phyloP scores from a whole-genome alignment of 2,113 vertebrate genomes.

The Sprattus sprattus region DNA sequence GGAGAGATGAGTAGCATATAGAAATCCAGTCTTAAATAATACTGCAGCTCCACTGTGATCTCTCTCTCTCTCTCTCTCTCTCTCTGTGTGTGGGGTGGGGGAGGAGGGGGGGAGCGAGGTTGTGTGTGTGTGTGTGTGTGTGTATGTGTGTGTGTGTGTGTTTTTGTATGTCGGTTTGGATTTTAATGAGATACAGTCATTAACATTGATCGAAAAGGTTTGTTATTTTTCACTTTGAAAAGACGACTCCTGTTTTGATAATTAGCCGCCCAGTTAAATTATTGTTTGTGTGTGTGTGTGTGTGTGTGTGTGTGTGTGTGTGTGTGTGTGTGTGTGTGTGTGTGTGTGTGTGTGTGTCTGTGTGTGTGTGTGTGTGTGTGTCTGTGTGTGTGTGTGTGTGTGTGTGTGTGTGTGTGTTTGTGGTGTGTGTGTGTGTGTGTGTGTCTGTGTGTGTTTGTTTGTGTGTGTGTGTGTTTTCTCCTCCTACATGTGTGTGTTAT shows the following conservation, averaged over 20 bases:
- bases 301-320: slow-evolving; percentile 45
- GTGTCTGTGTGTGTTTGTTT: slow-evolving; percentile 46
- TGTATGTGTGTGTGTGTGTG: neutral
- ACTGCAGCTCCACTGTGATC: neutral
- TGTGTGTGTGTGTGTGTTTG: slow-evolving; percentile 43
- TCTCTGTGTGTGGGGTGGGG: slow-evolving; percentile 13
- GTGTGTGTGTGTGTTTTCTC: neutral
- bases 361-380: slow-evolving; percentile 31
- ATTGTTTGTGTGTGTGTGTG: slow-evolving; percentile 29
- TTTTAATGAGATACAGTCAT: slow-evolving; percentile 49
- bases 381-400: slow-evolving; percentile 31
- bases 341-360: slow-evolving; percentile 42
- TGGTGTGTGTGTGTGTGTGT: slow-evolving; percentile 29
- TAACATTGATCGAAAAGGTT: slow-evolving; percentile 40
- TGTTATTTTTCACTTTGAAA: slow-evolving; percentile 42
- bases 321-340: slow-evolving; percentile 23
- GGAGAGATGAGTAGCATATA: neutral
- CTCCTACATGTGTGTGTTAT: neutral
- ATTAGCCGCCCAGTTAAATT: slow-evolving; percentile 27
- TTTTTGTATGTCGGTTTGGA: slow-evolving; percentile 23
- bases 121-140: slow-evolving; percentile 22
- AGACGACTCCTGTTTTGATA: slow-evolving; percentile 41
- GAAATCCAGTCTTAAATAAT: neutral
- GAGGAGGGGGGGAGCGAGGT: no score
- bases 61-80: neutral